Evolutionary conservation across 2,113 vertebrate genomes (phyloP).

Genomic region (Okapia johnstoni): DNA sequence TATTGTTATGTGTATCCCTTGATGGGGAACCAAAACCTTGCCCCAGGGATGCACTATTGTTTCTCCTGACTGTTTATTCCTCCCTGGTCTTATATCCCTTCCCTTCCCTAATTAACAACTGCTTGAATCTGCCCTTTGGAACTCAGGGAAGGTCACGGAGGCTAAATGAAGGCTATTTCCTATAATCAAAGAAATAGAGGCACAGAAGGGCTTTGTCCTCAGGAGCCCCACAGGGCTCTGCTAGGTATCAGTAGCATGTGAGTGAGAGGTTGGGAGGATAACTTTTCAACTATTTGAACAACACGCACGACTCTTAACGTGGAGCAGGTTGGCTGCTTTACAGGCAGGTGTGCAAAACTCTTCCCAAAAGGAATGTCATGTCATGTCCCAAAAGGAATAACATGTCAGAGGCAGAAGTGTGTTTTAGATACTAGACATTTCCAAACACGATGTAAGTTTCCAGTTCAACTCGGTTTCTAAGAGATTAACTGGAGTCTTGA

Average conservation of each 20-base stretch:
- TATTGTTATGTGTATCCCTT: not conserved
- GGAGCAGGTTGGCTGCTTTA: not conserved
- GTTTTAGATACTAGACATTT: not conserved
- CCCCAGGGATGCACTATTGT: not conserved
- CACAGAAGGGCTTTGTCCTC: not conserved
- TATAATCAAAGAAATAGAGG: not conserved
- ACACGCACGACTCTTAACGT: fast-evolving
- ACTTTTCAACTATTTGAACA: not conserved
- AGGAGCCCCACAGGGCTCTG: not conserved
- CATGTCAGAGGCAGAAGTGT: not conserved
- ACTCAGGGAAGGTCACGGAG: not conserved
- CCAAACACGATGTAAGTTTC: not conserved
- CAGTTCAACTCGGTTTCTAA: not conserved
- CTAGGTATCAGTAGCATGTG: not conserved
- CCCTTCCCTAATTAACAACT: not conserved
- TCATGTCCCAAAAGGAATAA: not conserved
- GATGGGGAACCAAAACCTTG: not conserved
- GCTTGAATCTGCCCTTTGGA: not conserved
- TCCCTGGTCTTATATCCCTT: not conserved
- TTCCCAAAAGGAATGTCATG: not conserved
- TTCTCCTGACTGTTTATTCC: not conserved
- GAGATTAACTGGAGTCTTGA: not conserved
- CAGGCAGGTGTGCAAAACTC: not conserved
- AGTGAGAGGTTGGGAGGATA: not conserved
- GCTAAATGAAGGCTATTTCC: not conserved